Conservation (phyloP, 2,797 vertebrate genomes). For the Rachycentron canadum region DNA sequence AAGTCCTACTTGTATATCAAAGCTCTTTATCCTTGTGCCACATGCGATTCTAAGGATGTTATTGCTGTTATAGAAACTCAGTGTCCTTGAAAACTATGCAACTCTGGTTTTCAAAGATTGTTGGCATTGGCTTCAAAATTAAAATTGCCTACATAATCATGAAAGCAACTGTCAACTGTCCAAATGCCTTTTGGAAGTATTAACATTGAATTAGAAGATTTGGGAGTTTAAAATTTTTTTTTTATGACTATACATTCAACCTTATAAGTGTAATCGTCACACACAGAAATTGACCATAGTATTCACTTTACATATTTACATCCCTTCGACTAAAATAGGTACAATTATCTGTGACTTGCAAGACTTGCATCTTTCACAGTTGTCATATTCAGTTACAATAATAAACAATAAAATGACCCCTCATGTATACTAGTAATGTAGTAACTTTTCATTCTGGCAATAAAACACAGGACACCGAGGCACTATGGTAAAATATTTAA, state of each 20-base stretch:
- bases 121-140: constrained; percentile 15
- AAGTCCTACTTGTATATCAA: constrained; percentile 74
- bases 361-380: neutral
- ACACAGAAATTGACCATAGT: neutral
- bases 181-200: constrained; percentile 5
- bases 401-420: neutral
- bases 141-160: constrained; percentile 19
- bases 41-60: constrained; percentile 58
- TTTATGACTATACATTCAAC: neutral
- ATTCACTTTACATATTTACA: neutral
- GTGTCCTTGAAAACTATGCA: constrained; percentile 58
- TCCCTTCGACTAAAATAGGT: neutral
- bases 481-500: neutral
- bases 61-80: constrained; percentile 60
- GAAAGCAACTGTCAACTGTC: neutral
- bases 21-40: constrained; percentile 58
- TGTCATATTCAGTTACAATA: neutral
- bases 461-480: neutral
- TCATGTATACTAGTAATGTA: neutral
- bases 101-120: constrained; percentile 50
- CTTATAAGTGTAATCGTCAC: neutral
- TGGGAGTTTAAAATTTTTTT: neutral
- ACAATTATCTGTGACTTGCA: neutral
- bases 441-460: neutral
- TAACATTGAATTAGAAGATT: neutral